Evolutionary conservation across 2,797 vertebrate genomes (phyloP).

Genomic region (Fratercula arctica): DNA sequence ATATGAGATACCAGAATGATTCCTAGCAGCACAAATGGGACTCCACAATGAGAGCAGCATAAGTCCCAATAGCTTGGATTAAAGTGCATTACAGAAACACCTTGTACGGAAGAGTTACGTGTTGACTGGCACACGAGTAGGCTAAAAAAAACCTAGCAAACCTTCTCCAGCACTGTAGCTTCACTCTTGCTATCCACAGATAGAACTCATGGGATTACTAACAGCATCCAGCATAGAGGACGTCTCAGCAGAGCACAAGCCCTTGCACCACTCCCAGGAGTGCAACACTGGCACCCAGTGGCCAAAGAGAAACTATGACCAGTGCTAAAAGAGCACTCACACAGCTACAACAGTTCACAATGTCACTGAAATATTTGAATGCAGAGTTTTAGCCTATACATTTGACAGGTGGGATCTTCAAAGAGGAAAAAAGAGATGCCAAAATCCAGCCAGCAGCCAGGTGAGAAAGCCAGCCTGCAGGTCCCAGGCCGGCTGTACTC

Average conservation of each 20-base stretch:
- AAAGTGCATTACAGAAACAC: not conserved
- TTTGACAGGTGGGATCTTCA: not conserved
- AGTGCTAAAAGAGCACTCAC: not conserved
- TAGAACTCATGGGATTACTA: not conserved
- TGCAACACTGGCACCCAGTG: slow-evolving; percentile 50
- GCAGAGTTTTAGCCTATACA: not conserved
- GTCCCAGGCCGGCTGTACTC: not conserved
- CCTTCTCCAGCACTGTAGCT: not conserved
- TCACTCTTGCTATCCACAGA: not conserved
- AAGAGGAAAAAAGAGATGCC: not conserved
- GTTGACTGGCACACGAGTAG: not conserved
- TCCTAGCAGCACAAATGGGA: not conserved
- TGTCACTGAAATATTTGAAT: fast-evolving
- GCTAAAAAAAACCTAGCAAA: not conserved
- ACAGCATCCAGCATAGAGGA: not conserved
- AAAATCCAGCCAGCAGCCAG: not conserved
- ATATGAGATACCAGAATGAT: not conserved
- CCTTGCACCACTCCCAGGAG: not conserved
- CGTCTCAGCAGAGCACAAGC: not conserved
- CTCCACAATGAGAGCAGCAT: fast-evolving
- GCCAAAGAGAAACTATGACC: not conserved
- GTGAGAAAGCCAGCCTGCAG: not conserved
- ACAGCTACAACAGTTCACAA: not conserved
- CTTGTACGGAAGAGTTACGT: not conserved
- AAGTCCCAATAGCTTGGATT: not conserved